Evolutionary conservation across 1,140 invertebrate genomes (phyloP), one percentile per base, ranked within the genome.

Genomic region (Drosophila orosa): DNA sequence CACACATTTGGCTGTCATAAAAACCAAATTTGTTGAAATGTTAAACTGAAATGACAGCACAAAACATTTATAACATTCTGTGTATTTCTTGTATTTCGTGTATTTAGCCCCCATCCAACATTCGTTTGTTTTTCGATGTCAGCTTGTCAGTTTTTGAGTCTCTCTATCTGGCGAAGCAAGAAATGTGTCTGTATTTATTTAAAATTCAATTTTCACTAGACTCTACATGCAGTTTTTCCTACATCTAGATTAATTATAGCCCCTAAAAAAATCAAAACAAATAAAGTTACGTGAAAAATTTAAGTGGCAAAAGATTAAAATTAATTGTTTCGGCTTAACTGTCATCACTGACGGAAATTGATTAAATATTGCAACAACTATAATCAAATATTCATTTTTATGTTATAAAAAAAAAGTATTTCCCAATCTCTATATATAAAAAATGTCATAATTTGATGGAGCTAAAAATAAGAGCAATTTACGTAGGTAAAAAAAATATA

Each of bases 11-110:
- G 42, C 58, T 44, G 60, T 67, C 61, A 59, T 50, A 75, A 63
- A 58, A 59, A 50, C 52, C 37, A 62, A 63, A 84, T 84, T 79
- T 83, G 37, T 50, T 71, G 50, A 72, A 78, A 78, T 78, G 65
- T 78, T 27, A 31, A 59, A 56, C 47, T 47, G 40, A 29, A 65
- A 68, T 52, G 45, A 63, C 45, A 44, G 42, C 42, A 31, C 57
- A 56, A 59, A 55, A 44, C 69, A 74, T 44, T 44, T 62, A 45
- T 22, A 60, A 45, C 40, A 71, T 56, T 56, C 55, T n/a, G 67
- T 39, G 37, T 57, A 33, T 39, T 47, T 71, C 19, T 39, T 29
- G 7, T 33, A 22, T 39, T 47, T 71, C 19, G 58, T 29, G 7
- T 33, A 22, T 25, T 27, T 15, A 17, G 15, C 12, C 22, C 29